Base-by-base conservation (phyloP, 2,888 invertebrate genomes). In the Dryadula phaetusa region DNA sequence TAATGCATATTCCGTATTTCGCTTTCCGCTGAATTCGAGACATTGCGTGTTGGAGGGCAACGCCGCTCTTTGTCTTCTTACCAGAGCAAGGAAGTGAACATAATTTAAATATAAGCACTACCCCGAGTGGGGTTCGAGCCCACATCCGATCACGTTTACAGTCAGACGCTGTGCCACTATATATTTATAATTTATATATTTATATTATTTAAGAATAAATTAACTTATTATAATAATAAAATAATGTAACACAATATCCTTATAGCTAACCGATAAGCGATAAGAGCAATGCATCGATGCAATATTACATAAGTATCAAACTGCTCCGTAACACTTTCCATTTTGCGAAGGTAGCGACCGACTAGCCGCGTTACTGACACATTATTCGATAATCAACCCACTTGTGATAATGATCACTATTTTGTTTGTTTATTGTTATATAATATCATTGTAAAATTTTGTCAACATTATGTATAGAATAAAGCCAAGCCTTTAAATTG, bases 301-400 rank as follows among this genome's bases (percentile, higher is more conserved):
- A 80, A 70, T 62, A 65, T 86, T 83, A 79, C 82, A 75, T 79
- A 86, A 88, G 70, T 64, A 83, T 82, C 82, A 87, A 85, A 83
- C 75, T 77, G 78, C 84, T 87, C 80, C 83, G 83, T 77, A 80
- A 81, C 79, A 87, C 88, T 88, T 87, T 87, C 91, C 82, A 82
- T 87, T 87, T 87, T 84, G 84, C 82, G 69, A 64, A 64, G 72
- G 70, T 67, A 72, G 64, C 68, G 74, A 67, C 75, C 75, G 70
- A 75, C 72, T 77, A 77, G 76, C 74, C 77, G 79, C 78, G 75
- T 76, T 79, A 72, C 74, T 77, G 76, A 74, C 75, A 76, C 75
- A 72, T 72, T 72, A 69, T 74, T 68, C 72, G 69, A 75, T 74
- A 74, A 73, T 72, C 69, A 66, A 71, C 72, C 72, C 58, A 73